Base-by-base conservation (phyloP, 2,113 vertebrate genomes). In the Pachyramphus minor region DNA sequence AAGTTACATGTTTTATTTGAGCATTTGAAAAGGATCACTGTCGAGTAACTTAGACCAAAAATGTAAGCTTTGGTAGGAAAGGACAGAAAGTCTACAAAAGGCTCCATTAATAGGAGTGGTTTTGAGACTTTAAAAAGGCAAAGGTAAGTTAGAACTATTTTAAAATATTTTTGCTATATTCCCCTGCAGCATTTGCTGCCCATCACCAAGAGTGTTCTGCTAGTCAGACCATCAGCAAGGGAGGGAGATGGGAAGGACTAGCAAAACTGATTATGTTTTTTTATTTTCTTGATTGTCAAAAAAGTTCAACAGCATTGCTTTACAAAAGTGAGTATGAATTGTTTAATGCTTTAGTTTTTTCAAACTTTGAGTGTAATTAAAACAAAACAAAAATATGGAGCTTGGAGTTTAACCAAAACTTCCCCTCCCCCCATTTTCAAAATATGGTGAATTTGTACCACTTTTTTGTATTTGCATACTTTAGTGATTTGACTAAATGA, bases 1-100 rank as follows among this genome's bases (percentile, higher is more conserved):
- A 96, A 93, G 66, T 89, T 87, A 72, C 83, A 81, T 78, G 90
- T 90, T 97, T 94, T 94, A 95, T 93, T 90, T 87, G 64, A 60
- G 66, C 16, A 10, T 86, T 96, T 96, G 92, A 92, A 95, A 95
- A 93, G 90, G 37, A 73, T 93, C 72, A 90, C 59, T 94, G 90
- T 96, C 68, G 47, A 91, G 72, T 41, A 90, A 88, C 64, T 88
- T 66, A 77, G 75, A 83, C 68, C 41, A 77, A 88, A 93, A 93
- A 69, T 84, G 27, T 44, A 49, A 85, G 47, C 52, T 96, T 84
- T 93, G 60, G 56, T 86, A 71, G 64, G 52, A 80, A 63, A 80
- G 28, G 56, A 39, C 8, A 84, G 33, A 78, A 90, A 85, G 49
- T 12, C 77, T 89, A 72, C 69, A 87, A 76, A 78, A 92, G 53